Conservation (phyloP, 2,888 invertebrate species). For the Falcaria lacertinaria region DNA sequence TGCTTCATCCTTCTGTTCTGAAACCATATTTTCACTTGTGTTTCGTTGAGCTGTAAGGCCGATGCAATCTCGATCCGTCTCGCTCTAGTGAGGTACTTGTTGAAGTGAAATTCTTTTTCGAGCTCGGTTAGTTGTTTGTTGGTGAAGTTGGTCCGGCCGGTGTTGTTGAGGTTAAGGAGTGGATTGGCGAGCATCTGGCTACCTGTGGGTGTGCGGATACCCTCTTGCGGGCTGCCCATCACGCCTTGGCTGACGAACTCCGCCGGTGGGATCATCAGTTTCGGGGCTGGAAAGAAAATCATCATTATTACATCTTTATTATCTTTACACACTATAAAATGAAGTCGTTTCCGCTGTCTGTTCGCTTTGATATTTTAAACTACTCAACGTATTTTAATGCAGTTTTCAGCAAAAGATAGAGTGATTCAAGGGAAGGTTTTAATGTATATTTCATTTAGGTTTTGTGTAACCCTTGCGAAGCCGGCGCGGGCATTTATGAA, state of each 20-base stretch:
- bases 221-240: slow-evolving; percentile 70
- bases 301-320: too few relatives aligned
- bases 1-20: slow-evolving; percentile 99
- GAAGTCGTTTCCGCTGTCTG: too few relatives aligned
- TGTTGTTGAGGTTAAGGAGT: slow-evolving; percentile 83
- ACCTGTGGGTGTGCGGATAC: slow-evolving; percentile 71
- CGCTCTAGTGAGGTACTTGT: slow-evolving; percentile 98
- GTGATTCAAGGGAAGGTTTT: too few relatives aligned
- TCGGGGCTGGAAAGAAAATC: slow-evolving; percentile 70
- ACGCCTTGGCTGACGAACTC: slow-evolving; percentile 72
- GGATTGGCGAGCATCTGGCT: slow-evolving; percentile 70
- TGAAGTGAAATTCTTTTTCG: slow-evolving; percentile 99
- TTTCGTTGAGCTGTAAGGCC: slow-evolving; percentile 96
- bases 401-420: too few relatives aligned
- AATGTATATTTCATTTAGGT: too few relatives aligned
- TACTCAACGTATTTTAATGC: too few relatives aligned
- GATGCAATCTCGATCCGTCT: slow-evolving; percentile 98
- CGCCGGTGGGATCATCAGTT: slow-evolving; percentile 80
- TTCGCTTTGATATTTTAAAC: too few relatives aligned
- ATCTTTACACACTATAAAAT: too few relatives aligned
- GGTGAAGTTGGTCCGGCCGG: slow-evolving; percentile 98
- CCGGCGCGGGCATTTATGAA: too few relatives aligned
- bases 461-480: too few relatives aligned
- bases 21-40: slow-evolving; percentile 99
- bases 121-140: slow-evolving; percentile 99